Evolutionary conservation across 1,140 invertebrate species (phyloP).

Genomic region (Pectinophora gossypiella): DNA sequence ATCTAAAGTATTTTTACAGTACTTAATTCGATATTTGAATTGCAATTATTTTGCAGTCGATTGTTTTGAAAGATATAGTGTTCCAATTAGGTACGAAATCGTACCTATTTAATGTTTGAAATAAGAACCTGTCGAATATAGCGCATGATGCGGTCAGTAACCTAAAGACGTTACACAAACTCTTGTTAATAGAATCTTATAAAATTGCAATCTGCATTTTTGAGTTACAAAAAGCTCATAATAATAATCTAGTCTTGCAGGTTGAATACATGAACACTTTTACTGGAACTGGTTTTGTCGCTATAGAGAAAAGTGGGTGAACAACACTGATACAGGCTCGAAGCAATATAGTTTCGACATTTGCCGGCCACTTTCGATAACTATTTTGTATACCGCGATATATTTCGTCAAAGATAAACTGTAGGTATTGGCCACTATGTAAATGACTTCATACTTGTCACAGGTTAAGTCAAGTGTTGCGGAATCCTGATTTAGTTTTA

Average conservation of each 20-base stretch:
- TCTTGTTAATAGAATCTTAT: no score
- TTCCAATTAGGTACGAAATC: no score
- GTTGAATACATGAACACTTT: background rate
- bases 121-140: no score
- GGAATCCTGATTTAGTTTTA: background rate
- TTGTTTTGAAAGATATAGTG: no score
- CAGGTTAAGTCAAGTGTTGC: background rate
- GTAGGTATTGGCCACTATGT: background rate
- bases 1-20: no score
- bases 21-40: no score
- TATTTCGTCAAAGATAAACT: conserved; percentile 7
- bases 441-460: background rate
- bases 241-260: background rate
- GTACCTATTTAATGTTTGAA: no score
- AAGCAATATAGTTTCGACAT: conserved; percentile 36
- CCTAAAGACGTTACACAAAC: no score
- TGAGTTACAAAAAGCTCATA: no score
- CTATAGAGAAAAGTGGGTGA: conserved; percentile 55
- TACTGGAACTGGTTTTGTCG: conserved; percentile 25
- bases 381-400: conserved; percentile 34
- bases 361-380: conserved; percentile 46
- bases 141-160: no score
- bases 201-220: no score
- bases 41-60: no score
- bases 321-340: conserved; percentile 33